Percentiles rank a stretch among this genome's conserved stretches.
These are phyloP conservation scores for Pteronotus mesoamericanus DNA, from an alignment of 2,797 vertebrate species.

Conservation along the genomic window DNA sequence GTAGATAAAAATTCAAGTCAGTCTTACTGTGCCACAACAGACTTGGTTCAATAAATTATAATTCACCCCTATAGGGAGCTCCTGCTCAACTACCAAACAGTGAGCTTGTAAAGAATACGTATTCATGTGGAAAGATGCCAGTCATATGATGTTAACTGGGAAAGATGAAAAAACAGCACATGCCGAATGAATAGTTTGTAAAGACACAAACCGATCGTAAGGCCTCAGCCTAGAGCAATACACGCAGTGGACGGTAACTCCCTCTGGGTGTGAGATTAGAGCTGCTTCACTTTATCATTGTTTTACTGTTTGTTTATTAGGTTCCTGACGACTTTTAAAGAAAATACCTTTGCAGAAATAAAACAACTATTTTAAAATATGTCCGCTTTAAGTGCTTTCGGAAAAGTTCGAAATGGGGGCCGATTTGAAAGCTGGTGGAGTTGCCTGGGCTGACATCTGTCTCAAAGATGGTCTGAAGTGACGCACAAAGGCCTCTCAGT, in stretches of 20 bases:
- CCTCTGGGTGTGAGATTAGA: not conserved
- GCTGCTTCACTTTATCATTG: not conserved
- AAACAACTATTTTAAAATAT: not conserved
- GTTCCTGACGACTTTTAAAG: not conserved
- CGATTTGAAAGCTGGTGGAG: not conserved
- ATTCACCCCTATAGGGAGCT: not conserved
- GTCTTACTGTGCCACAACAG: not conserved
- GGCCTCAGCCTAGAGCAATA: not conserved
- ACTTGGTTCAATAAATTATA: not conserved
- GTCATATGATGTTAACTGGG: not conserved
- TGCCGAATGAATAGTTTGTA: not conserved
- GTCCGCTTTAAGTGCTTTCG: not conserved
- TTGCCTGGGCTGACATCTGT: not conserved
- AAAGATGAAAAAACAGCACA: not conserved
- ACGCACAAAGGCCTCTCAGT: not conserved
- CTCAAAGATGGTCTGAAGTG: not conserved
- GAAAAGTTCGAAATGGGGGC: not conserved
- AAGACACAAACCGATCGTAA: not conserved
- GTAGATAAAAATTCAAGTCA: not conserved
- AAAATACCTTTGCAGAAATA: not conserved
- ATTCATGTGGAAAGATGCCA: not conserved
- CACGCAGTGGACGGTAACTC: rapidly evolving
- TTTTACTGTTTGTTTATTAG: not conserved
- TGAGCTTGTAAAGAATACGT: not conserved
- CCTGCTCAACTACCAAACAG: not conserved